phyloP scores from a whole-genome alignment of 1,140 invertebrate species.

The Cydia strobilella region DNA sequence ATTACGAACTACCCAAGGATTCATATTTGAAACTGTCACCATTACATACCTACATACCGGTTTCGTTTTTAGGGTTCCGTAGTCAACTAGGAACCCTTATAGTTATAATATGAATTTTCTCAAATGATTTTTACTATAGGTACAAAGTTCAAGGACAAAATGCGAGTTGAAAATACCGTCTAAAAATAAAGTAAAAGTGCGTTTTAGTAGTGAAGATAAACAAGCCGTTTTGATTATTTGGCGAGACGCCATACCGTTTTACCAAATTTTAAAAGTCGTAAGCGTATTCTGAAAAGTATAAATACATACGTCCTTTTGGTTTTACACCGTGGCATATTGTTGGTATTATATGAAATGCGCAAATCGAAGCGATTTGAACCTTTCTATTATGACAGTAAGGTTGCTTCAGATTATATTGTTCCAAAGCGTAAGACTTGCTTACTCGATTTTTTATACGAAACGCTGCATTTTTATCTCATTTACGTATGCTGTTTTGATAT shows the following conservation, averaged over 20 bases:
- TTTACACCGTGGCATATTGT: background rate
- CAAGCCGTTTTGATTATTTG: constrained; percentile 6
- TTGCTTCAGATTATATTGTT: background rate
- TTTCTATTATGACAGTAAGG: background rate
- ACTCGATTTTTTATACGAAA: background rate
- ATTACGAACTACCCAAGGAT: no score
- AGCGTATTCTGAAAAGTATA: background rate
- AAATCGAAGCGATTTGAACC: background rate
- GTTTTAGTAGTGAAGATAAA: constrained; percentile 13
- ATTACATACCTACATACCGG: background rate
- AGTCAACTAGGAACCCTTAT: no score
- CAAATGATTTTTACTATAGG: no score
- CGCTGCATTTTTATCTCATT: constrained; percentile 16
- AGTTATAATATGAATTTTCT: no score
- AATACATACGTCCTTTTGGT: background rate
- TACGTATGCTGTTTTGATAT: background rate
- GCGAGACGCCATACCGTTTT: background rate
- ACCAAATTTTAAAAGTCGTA: background rate
- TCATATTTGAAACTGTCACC: no score
- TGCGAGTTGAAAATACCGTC: background rate
- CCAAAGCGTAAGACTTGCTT: background rate
- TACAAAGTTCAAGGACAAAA: constrained; percentile 14
- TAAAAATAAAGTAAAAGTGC: constrained; percentile 27
- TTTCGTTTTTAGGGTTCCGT: no score
- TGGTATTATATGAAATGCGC: background rate